A percentile compares a stretch with the other conserved stretches of the same genome.
phyloP scores from a whole-genome alignment of 2,113 vertebrate genomes.

The Chrysochloris asiatica region DNA sequence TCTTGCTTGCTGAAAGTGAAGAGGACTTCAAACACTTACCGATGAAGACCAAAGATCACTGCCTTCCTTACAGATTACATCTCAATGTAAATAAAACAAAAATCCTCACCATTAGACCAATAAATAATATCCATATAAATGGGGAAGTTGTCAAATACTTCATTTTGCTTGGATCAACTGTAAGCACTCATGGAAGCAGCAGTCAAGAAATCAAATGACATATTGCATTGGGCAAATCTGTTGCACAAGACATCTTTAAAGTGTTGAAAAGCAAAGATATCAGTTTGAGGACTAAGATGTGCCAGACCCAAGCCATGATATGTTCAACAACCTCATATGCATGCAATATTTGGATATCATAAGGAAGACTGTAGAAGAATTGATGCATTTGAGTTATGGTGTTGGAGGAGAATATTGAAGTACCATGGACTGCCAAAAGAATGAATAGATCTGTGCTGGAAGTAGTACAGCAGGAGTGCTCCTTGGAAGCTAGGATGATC shows the following conservation, averaged over 20 bases:
- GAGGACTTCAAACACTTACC: no score
- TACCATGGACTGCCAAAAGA: background rate
- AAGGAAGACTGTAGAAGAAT: background rate
- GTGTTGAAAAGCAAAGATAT: background rate
- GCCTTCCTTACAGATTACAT: no score
- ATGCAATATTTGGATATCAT: background rate
- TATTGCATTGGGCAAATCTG: background rate
- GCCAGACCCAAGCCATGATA: background rate
- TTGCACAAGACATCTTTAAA: background rate
- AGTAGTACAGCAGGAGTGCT: background rate
- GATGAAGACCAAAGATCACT: no score
- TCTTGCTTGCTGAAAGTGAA: no score
- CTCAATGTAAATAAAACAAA: no score
- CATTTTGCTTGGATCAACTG: background rate
- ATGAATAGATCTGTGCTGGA: background rate
- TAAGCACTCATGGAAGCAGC: background rate
- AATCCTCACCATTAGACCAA: no score
- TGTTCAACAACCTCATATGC: background rate
- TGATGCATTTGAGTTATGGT: background rate
- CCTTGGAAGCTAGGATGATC: background rate
- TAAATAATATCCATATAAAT: no score
- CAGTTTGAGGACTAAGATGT: background rate
- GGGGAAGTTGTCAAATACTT: no score
- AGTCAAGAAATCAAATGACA: background rate
- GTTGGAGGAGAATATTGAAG: background rate